Conservation (phyloP, 2,888 invertebrate genomes). For the Hirtodrosophila duncani region DNA sequence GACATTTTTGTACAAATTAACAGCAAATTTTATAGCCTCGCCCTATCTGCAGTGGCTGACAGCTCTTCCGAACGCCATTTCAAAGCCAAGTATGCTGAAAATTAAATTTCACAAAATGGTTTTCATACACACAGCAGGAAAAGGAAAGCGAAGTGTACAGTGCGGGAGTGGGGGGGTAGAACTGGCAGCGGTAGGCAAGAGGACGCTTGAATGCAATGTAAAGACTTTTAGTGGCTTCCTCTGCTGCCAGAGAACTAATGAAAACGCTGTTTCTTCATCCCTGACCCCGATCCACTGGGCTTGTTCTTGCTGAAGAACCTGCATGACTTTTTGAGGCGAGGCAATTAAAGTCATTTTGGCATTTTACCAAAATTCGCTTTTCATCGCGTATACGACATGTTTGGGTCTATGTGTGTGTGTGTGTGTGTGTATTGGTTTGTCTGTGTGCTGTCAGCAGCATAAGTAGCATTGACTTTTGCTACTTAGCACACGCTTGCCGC, state of each 20-base stretch:
- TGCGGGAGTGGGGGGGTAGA: not conserved
- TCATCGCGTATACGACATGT: conserved; percentile 58
- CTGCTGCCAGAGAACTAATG: conserved; percentile 51
- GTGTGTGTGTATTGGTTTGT: conserved; percentile 1
- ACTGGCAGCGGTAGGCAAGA: not conserved
- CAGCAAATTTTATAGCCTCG: conserved; percentile 32
- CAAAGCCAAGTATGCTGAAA: conserved; percentile 61
- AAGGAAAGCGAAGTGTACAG: no score
- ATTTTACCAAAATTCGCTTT: conserved; percentile 60
- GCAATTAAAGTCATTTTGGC: conserved; percentile 73
- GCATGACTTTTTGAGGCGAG: conserved; percentile 48
- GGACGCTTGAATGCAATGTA: conserved; percentile 35
- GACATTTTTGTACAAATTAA: conserved; percentile 64
- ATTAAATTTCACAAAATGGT: conserved; percentile 53
- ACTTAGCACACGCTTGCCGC: conserved; percentile 41
- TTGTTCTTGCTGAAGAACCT: conserved; percentile 6
- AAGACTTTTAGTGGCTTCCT: conserved; percentile 51
- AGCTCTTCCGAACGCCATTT: conserved; percentile 22
- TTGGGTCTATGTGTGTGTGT: conserved; percentile 8
- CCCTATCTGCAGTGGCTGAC: not conserved
- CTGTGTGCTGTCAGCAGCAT: conserved; percentile 42
- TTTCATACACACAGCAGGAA: conserved; percentile 26
- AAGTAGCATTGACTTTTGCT: conserved; percentile 38
- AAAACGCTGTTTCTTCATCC: conserved; percentile 25
- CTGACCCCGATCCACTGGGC: not conserved